Evolutionary conservation across 2,113 vertebrate species (phyloP).

Genomic region (Hypanus sabinus): DNA sequence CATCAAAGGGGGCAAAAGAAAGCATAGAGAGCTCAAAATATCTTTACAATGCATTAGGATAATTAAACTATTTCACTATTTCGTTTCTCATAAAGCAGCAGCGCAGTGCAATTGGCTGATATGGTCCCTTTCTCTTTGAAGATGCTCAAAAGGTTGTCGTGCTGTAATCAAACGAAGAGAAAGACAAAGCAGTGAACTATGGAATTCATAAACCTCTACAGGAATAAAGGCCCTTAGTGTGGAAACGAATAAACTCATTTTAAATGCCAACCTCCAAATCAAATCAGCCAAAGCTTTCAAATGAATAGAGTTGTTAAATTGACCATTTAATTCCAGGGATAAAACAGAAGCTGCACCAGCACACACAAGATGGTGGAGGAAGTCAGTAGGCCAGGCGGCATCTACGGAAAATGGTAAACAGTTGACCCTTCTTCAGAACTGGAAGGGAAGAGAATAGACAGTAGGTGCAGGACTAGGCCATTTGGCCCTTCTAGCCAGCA

Average conservation of each 20-base stretch:
- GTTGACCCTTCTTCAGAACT: no score
- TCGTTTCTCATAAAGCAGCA: neutral
- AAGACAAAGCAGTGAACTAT: conserved; percentile 21
- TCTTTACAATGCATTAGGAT: neutral
- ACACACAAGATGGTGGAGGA: no score
- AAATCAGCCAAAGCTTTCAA: neutral
- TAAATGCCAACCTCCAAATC: neutral
- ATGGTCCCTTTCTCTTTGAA: neutral
- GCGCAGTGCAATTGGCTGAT: neutral
- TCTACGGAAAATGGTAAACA: no score
- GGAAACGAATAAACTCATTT: neutral
- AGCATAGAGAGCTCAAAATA: neutral
- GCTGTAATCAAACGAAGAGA: neutral
- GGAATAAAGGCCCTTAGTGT: neutral
- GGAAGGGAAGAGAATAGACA: no score
- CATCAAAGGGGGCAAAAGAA: neutral
- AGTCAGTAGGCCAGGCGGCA: no score
- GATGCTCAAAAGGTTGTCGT: neutral
- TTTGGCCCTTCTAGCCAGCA: no score
- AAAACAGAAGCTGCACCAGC: no score
- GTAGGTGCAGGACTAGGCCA: no score
- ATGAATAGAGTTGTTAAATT: neutral
- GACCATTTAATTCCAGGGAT: neutral
- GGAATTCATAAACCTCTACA: neutral
- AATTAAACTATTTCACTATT: neutral